Evolutionary conservation across 2,113 vertebrate species (phyloP).

Genomic region (Heloderma charlesbogerti): DNA sequence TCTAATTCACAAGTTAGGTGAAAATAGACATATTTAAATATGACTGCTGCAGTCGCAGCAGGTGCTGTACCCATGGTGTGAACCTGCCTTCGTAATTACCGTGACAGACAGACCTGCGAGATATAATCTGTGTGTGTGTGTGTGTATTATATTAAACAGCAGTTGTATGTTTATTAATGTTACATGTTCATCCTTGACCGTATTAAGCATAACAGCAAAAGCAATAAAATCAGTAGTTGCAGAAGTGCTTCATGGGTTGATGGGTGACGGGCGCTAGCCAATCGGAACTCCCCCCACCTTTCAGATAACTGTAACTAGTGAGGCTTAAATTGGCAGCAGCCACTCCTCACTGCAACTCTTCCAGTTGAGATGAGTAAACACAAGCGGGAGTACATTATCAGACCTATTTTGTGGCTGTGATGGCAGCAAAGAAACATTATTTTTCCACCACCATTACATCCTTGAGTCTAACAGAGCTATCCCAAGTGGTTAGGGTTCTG

Average conservation of each 20-base stretch:
- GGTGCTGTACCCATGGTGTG: not conserved
- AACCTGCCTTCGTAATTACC: not conserved
- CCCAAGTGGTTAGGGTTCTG: not conserved
- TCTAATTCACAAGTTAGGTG: not conserved
- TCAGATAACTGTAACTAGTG: not conserved
- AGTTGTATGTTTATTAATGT: not conserved
- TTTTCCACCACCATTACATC: not conserved
- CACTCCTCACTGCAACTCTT: not conserved
- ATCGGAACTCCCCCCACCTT: not conserved
- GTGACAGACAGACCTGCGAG: not conserved
- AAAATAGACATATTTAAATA: not conserved
- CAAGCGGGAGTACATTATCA: not conserved
- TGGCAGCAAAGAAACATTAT: not conserved
- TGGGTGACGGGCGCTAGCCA: not conserved
- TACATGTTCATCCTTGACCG: not conserved
- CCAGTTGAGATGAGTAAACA: not conserved
- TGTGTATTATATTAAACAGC: not conserved
- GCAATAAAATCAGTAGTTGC: not conserved
- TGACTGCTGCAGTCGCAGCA: not conserved
- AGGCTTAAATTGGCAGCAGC: not conserved
- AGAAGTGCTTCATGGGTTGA: not conserved
- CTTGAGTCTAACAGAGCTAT: not conserved
- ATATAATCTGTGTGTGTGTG: too few relatives aligned
- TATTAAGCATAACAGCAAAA: not conserved
- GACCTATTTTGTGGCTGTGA: not conserved